Percentiles rank a stretch among this genome's conserved stretches.
Conservation (phyloP, 2,113 vertebrate genomes). For the Tachysurus fulvidraco region DNA sequence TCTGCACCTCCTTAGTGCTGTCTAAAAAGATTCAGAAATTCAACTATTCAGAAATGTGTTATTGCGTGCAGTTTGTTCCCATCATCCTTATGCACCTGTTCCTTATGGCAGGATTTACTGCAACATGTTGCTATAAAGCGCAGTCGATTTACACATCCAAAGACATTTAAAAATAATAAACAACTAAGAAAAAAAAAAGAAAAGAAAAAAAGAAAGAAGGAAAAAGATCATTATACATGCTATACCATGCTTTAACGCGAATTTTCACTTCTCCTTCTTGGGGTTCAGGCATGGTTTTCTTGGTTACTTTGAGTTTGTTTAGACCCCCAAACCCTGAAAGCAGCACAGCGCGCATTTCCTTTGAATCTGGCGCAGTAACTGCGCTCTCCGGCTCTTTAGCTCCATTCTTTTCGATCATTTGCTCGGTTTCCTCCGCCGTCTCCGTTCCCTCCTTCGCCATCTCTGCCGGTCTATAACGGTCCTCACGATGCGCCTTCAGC, state of each 20-base stretch:
- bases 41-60: background rate
- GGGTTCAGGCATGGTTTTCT: constrained; percentile 90
- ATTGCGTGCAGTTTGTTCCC: background rate
- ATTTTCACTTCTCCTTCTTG: constrained; percentile 94
- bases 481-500: constrained; percentile 26
- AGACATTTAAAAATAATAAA: background rate
- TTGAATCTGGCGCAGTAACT: constrained; percentile 73
- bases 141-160: background rate
- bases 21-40: background rate
- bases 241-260: constrained; percentile 95
- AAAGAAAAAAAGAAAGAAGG: background rate
- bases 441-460: constrained; percentile 89
- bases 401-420: constrained; percentile 85
- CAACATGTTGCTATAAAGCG: constrained; percentile 27
- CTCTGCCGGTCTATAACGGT: constrained; percentile 54
- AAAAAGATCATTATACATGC: constrained; percentile 1
- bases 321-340: constrained; percentile 90
- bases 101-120: background rate
- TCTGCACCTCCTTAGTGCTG: background rate
- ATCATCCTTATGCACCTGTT: constrained; percentile 7
- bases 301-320: constrained; percentile 90
- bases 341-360: constrained; percentile 93
- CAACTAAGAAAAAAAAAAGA: background rate
- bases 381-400: constrained; percentile 71
- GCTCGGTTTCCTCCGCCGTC: constrained; percentile 88